phyloP scores from a whole-genome alignment of 2,113 vertebrate species.

The Megaptera novaeangliae region DNA sequence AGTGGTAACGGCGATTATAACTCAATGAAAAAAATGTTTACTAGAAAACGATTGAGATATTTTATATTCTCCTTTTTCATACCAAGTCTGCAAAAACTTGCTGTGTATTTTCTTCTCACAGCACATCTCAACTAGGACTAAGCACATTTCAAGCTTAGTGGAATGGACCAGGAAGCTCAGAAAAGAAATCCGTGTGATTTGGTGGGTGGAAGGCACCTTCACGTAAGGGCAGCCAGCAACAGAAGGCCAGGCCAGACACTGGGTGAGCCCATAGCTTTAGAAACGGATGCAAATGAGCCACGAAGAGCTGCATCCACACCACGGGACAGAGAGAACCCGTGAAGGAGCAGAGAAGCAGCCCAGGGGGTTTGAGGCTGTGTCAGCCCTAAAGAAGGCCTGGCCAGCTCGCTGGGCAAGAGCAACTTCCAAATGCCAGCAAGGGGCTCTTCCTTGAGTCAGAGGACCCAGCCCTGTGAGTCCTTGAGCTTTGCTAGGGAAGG shows the following conservation, averaged over 20 bases:
- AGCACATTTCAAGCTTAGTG: not conserved
- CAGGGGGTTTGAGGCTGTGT: rapidly evolving
- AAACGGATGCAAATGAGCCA: not conserved
- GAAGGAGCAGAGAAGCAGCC: not conserved
- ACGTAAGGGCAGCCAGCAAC: no score
- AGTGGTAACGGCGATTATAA: not conserved
- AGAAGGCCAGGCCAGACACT: not conserved
- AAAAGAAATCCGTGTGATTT: not conserved
- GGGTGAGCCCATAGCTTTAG: not conserved
- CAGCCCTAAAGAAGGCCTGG: not conserved
- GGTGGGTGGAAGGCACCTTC: no score
- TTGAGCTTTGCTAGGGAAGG: not conserved
- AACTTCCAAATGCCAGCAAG: not conserved
- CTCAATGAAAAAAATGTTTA: not conserved
- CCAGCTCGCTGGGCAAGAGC: not conserved
- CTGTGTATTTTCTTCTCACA: not conserved
- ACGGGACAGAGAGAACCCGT: not conserved
- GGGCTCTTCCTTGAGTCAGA: not conserved
- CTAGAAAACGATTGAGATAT: not conserved
- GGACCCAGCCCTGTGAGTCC: not conserved
- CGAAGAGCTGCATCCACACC: not conserved
- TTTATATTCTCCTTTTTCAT: not conserved
- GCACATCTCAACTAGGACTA: not conserved
- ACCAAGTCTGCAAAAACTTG: not conserved
- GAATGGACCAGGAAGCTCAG: not conserved